Evolutionary conservation across 2,113 vertebrate genomes (phyloP).

Genomic region (Sander lucioperca): DNA sequence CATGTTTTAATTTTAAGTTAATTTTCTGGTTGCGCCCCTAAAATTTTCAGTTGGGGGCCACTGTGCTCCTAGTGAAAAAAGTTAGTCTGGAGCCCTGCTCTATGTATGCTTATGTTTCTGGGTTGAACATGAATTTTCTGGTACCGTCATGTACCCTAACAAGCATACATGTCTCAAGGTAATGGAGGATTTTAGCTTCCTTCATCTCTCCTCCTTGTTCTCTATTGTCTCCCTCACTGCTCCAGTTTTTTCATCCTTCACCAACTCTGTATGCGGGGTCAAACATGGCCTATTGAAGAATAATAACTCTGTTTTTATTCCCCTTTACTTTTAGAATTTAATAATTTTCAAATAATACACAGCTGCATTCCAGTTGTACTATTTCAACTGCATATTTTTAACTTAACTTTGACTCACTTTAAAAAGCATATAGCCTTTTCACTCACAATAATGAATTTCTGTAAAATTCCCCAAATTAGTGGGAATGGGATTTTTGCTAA

Average conservation of each 20-base stretch:
- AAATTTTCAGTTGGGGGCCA: no score
- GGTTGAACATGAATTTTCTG: background rate
- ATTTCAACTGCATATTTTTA: no score
- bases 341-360: background rate
- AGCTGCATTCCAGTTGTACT: background rate
- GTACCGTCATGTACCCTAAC: background rate
- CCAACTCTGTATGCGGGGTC: background rate
- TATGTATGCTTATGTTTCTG: background rate
- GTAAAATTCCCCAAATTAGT: background rate
- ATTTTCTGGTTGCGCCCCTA: no score
- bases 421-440: no score
- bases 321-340: no score
- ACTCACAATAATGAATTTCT: background rate
- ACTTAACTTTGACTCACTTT: no score
- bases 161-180: background rate
- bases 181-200: background rate
- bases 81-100: no score
- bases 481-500: background rate
- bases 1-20: no score
- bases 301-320: background rate
- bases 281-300: background rate
- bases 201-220: background rate
- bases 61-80: no score
- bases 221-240: background rate
- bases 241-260: constrained; percentile 9